These are phyloP conservation scores for Mola mola DNA, from an alignment of 2,113 vertebrate genomes.

Conservation along the genomic window DNA sequence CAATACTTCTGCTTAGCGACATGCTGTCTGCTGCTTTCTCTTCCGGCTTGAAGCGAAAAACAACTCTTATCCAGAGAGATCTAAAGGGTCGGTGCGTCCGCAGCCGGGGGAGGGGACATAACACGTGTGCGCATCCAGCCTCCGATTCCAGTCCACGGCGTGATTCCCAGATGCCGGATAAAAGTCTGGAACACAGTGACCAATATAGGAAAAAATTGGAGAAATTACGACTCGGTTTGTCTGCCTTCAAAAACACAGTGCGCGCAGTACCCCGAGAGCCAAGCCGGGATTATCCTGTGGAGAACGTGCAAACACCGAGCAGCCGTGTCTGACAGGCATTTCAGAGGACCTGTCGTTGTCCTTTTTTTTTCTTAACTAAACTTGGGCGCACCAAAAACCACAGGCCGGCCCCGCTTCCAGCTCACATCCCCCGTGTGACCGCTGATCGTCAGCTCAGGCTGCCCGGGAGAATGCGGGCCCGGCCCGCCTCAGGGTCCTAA, in stretches of 20 bases:
- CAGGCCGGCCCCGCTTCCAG: conserved; percentile 29
- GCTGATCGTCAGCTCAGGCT: conserved; percentile 28
- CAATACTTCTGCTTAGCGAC: conserved; percentile 90
- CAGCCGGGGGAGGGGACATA: conserved; percentile 3
- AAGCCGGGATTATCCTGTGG: conserved; percentile 18
- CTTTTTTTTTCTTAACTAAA: conserved; percentile 19
- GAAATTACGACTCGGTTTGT: not conserved
- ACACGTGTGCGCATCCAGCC: conserved; percentile 35
- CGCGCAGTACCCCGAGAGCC: conserved; percentile 21
- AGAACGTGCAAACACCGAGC: conserved; percentile 3
- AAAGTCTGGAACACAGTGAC: not conserved
- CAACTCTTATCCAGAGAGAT: conserved; percentile 31
- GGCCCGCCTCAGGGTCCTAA: conserved; percentile 71
- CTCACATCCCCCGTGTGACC: conserved; percentile 52
- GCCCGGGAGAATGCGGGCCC: conserved; percentile 35
- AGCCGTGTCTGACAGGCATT: conserved; percentile 34
- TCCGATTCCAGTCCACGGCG: not conserved
- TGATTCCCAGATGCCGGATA: not conserved
- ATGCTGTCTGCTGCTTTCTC: conserved; percentile 26
- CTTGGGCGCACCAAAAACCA: conserved; percentile 18
- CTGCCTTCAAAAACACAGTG: not conserved
- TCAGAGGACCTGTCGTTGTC: conserved; percentile 9
- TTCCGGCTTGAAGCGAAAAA: not conserved
- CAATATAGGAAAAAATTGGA: not conserved
- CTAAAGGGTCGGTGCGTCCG: conserved; percentile 2